Base-by-base conservation (phyloP, 2,797 vertebrate genomes). In the Anableps anableps region DNA sequence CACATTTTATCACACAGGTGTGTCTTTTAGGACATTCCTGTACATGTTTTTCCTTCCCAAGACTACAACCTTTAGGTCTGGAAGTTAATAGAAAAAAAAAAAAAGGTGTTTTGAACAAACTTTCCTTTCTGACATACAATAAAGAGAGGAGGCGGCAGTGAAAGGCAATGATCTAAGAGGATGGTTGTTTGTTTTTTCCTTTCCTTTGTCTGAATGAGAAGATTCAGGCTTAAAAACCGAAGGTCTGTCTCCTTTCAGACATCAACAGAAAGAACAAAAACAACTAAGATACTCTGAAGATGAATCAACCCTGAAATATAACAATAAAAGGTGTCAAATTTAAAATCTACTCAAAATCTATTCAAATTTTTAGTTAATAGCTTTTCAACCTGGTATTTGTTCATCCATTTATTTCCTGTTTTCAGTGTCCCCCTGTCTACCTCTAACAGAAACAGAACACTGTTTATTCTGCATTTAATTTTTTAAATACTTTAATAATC, bases 71-170 rank as follows among this genome's bases (percentile, higher is more conserved):
- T 71, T 70, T 34, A n/a, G 82, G 81, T 85, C 82, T 75, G 76
- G 70, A 87, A 88, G 85, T 87, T 85, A 83, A 90, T 89, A 81
- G 71, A 55, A 86, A 87, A 84, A 86, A 86, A 88, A 80, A 36
- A 50, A 36, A 66, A 21, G 60, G 23, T 66, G 36, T 31, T 82
- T 81, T 76, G 70, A 90, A 80, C 70, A 83, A 88, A 88, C 83
- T 80, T 87, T 80, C 50, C 80, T 86, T 91, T 81, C 62, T 73
- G 77, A 80, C 50, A 74, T 14, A 77, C 78, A 90, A 86, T 71
- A 77, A 58, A 6, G 74, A 80, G 53, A 78, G 74, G 64, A 77
- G 51, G 76, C 70, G 84, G 73, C 19, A 47, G 47, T 88, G 62
- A 91, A 92, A 83, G 73, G 34, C 89, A 78, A 81, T 76, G 34